phyloP scores from a whole-genome alignment of 1,140 invertebrate genomes.

The Brevipalpus yothersi region DNA sequence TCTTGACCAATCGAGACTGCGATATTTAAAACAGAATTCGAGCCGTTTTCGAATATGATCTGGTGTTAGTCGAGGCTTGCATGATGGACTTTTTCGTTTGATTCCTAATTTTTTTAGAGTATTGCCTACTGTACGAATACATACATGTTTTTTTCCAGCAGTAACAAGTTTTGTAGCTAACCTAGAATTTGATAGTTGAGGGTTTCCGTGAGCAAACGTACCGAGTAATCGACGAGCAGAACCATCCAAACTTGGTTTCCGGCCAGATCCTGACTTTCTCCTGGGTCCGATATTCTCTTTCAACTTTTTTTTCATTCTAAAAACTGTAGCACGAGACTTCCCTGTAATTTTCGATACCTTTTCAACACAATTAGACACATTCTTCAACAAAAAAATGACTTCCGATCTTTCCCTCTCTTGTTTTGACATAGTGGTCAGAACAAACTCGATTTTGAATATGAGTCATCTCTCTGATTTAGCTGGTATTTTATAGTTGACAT shows the following conservation, averaged over 20 bases:
- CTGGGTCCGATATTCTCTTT: no score
- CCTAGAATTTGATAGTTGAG: background rate
- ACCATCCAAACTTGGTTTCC: background rate
- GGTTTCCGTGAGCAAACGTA: background rate
- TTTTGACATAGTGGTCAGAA: no score
- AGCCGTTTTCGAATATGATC: background rate
- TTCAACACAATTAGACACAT: no score
- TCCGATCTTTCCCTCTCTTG: no score
- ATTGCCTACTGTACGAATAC: background rate
- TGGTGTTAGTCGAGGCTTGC: background rate
- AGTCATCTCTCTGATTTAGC: no score
- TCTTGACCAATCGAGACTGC: background rate
- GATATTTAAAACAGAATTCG: background rate
- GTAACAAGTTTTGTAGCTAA: background rate
- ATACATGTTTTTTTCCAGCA: background rate
- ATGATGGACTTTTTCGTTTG: background rate
- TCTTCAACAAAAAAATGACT: no score
- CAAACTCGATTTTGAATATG: no score
- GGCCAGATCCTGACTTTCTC: background rate
- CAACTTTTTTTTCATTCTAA: no score
- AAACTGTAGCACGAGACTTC: no score
- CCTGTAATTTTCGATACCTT: no score
- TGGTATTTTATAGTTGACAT: no score
- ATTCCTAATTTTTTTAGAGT: background rate
- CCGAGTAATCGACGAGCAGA: background rate